A percentile compares a stretch with the other conserved stretches of the same genome.
Conservation (phyloP, 1,140 invertebrate species). For the Bilobella aurantiaca region DNA sequence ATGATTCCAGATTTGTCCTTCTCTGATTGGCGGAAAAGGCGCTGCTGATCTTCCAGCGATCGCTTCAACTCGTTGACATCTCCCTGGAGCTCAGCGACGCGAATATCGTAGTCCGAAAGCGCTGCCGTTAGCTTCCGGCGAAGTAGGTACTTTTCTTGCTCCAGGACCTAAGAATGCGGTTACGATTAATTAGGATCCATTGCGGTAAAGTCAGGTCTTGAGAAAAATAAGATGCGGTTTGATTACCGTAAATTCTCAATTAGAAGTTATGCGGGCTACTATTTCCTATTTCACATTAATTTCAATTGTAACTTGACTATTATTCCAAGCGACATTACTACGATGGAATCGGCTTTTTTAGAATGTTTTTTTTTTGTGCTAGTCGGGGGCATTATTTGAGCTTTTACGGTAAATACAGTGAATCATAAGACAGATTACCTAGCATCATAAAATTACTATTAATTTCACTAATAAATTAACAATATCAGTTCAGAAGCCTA, state of each 20-base stretch:
- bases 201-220: background rate
- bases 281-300: too few species aligned
- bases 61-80: slow-evolving; percentile 64
- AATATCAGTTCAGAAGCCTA: too few species aligned
- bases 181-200: background rate
- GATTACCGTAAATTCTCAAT: background rate
- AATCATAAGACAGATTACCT: too few species aligned
- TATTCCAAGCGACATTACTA: too few species aligned
- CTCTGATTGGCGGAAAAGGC: slow-evolving; percentile 57
- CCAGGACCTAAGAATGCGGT: slow-evolving; percentile 59
- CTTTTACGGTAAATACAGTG: too few species aligned
- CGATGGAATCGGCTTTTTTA: too few species aligned
- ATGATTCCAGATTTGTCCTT: slow-evolving; percentile 68
- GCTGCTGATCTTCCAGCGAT: slow-evolving; percentile 51
- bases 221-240: background rate
- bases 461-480: too few species aligned
- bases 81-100: slow-evolving; percentile 70
- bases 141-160: slow-evolving; percentile 83
- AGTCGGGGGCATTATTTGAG: too few species aligned
- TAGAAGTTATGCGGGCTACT: background rate
- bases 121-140: slow-evolving; percentile 68
- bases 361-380: too few species aligned
- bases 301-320: too few species aligned
- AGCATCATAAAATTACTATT: too few species aligned
- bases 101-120: slow-evolving; percentile 79